Evolutionary conservation across 2,113 vertebrate genomes (phyloP).

Genomic region (Cheilinus undulatus): DNA sequence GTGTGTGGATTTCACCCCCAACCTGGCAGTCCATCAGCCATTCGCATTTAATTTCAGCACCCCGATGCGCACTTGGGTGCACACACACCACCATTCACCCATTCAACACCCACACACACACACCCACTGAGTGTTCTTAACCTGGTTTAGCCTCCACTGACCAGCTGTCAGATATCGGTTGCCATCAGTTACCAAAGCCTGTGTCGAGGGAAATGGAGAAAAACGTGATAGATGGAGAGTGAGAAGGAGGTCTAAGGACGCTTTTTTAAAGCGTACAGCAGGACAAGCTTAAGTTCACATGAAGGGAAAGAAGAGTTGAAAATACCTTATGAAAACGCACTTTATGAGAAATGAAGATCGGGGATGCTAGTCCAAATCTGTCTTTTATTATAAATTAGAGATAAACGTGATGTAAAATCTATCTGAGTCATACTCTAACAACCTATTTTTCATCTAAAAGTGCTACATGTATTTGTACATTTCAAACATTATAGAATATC

Average conservation of each 20-base stretch:
- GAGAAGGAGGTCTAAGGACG: background rate
- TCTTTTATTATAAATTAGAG: too few relatives aligned
- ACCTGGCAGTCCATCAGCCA: conserved; percentile 30
- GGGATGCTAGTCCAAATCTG: too few relatives aligned
- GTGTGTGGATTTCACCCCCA: background rate
- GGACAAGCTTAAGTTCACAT: background rate
- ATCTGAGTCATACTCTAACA: too few relatives aligned
- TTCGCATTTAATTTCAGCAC: conserved; percentile 40
- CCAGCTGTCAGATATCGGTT: conserved; percentile 50
- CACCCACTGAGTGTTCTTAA: conserved; percentile 45
- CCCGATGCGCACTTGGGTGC: conserved; percentile 9
- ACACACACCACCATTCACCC: conserved; percentile 16
- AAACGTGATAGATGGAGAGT: background rate
- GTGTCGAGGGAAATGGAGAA: conserved; percentile 22
- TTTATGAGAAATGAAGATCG: background rate
- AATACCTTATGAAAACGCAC: conserved; percentile 11
- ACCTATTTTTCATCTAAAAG: too few relatives aligned
- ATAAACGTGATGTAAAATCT: background rate
- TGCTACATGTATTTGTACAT: too few relatives aligned
- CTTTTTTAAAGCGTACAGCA: conserved; percentile 32
- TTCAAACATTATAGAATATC: too few relatives aligned
- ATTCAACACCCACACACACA: conserved; percentile 8
- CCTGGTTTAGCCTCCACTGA: conserved; percentile 51
- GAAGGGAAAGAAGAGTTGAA: background rate
- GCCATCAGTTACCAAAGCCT: conserved; percentile 35